Conservation (phyloP, 2,797 vertebrate genomes). For the Parauchenoglanis ngamensis region DNA sequence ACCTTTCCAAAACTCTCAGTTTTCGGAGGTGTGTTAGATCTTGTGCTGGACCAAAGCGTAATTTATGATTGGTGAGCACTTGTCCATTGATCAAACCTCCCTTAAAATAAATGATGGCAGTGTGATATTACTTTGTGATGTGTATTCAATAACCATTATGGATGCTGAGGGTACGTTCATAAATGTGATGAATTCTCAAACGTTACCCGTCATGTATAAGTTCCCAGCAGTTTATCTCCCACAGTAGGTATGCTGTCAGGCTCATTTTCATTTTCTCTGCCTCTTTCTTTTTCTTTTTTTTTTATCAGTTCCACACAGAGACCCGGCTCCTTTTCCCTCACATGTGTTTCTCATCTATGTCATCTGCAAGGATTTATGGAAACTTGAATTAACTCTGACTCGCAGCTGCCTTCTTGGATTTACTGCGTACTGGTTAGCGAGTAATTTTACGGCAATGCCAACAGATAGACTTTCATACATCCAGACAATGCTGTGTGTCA, state of each 20-base stretch:
- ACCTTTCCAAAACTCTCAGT: neutral
- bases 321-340: slow-evolving; percentile 54
- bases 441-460: slow-evolving; percentile 64
- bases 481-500: slow-evolving; percentile 25
- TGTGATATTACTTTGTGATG: neutral
- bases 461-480: slow-evolving; percentile 54
- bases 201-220: neutral
- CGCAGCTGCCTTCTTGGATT: slow-evolving; percentile 69
- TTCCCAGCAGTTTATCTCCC: neutral
- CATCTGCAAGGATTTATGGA: slow-evolving; percentile 77
- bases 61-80: neutral
- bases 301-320: slow-evolving; percentile 49
- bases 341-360: slow-evolving; percentile 77
- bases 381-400: slow-evolving; percentile 74
- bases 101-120: neutral
- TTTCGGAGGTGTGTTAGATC: neutral
- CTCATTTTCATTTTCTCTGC: neutral
- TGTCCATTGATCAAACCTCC: neutral
- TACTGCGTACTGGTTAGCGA: slow-evolving; percentile 64
- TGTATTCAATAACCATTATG: neutral
- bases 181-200: neutral
- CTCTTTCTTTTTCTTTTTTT: slow-evolving; percentile 47
- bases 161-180: neutral
- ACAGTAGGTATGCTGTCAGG: neutral
- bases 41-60: neutral